Conservation (phyloP, 1,140 invertebrate species). For the Micrasema minimum region DNA sequence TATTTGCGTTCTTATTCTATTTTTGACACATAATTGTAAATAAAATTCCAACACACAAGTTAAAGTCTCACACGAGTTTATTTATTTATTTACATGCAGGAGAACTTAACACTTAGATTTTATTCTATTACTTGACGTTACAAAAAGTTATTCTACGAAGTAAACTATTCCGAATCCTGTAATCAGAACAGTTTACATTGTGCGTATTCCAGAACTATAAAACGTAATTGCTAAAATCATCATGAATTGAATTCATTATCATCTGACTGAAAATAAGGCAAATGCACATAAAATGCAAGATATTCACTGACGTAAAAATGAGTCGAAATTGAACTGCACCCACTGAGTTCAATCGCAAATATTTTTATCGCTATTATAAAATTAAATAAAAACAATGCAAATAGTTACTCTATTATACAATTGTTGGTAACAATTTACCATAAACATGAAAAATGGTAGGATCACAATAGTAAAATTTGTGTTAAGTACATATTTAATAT, state of each 20-base stretch:
- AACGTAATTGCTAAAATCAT: no score
- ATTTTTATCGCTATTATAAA: slow-evolving; percentile 30
- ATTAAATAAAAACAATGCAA: no score
- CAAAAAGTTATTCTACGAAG: neutral
- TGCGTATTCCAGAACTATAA: no score
- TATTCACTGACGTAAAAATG: slow-evolving; percentile 25
- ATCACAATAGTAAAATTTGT: no score
- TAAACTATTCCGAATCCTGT: slow-evolving; percentile 1
- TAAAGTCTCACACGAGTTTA: slow-evolving; percentile 41
- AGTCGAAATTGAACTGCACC: slow-evolving; percentile 46
- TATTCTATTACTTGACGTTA: neutral
- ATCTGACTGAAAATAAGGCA: no score
- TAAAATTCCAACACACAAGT: slow-evolving; percentile 46
- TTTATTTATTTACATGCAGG: slow-evolving; percentile 37
- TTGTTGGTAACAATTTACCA: no score
- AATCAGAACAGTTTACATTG: neutral
- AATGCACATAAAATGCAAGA: no score
- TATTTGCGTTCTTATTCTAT: slow-evolving; percentile 51
- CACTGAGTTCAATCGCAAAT: slow-evolving; percentile 47
- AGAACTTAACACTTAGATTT: slow-evolving; percentile 22
- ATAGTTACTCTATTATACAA: no score
- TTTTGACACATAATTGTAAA: slow-evolving; percentile 52
- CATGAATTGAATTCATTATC: no score
- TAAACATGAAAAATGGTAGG: no score
- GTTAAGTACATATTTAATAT: no score